Conservation (phyloP, 2,797 vertebrate species). For the Crotalus adamanteus region DNA sequence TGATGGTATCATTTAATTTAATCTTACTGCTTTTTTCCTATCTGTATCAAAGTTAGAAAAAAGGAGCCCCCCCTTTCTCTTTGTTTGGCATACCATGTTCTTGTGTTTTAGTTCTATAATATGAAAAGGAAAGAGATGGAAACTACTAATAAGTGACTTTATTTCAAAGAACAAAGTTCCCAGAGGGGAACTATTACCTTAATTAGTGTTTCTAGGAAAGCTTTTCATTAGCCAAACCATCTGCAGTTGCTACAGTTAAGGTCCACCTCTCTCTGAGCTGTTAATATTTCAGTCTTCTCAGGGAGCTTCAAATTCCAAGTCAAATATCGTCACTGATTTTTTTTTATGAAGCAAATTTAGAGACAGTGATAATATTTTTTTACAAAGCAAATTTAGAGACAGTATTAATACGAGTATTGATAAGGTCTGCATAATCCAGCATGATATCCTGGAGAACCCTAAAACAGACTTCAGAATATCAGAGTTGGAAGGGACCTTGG, state of each 20-base stretch:
- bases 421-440: background rate
- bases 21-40: background rate
- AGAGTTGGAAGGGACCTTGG: background rate
- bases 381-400: background rate
- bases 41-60: background rate
- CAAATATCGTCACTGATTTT: background rate
- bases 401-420: background rate
- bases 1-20: background rate
- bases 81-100: background rate
- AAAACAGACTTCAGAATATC: background rate
- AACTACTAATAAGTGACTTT: background rate
- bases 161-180: slow-evolving; percentile 4
- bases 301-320: background rate
- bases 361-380: background rate
- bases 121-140: background rate
- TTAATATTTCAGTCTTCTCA: background rate
- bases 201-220: background rate
- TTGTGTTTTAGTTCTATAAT: slow-evolving; percentile 2
- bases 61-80: background rate
- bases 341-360: background rate
- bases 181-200: background rate
- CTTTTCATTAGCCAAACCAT: background rate
- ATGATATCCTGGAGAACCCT: background rate
- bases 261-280: background rate
- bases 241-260: background rate